Percentiles rank a stretch among this genome's conserved stretches.
Evolutionary conservation across 2,888 invertebrate genomes (phyloP).

Genomic region (Chymomyza fuscimana): DNA sequence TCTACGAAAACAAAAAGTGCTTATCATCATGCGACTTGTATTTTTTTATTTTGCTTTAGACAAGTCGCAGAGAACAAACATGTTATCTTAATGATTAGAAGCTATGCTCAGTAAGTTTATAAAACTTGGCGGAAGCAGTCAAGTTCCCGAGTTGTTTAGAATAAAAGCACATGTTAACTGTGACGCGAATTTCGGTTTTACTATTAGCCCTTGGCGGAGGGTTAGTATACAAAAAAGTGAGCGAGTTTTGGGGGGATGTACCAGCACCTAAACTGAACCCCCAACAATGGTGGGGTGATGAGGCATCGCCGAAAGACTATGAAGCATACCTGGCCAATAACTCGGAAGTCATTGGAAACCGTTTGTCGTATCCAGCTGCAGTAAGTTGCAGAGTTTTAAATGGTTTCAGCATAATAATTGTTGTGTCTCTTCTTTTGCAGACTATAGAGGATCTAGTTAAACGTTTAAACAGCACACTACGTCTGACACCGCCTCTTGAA

Average conservation of each 20-base stretch:
- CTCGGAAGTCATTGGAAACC: slow-evolving; percentile 62
- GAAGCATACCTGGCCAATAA: slow-evolving; percentile 62
- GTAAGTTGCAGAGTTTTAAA: slow-evolving; percentile 38
- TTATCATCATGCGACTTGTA: slow-evolving; percentile 20
- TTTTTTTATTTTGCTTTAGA: neutral
- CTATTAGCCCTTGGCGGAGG: slow-evolving; percentile 62
- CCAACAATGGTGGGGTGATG: slow-evolving; percentile 77
- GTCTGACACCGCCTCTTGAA: slow-evolving; percentile 83
- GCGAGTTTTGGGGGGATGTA: slow-evolving; percentile 52
- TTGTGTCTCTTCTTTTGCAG: slow-evolving; percentile 69
- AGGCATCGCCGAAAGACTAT: slow-evolving; percentile 64
- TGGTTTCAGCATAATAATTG: slow-evolving; percentile 8
- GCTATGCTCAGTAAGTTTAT: slow-evolving; percentile 26
- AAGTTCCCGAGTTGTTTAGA: neutral
- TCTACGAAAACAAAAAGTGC: neutral
- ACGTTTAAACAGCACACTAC: slow-evolving; percentile 81
- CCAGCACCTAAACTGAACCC: slow-evolving; percentile 59
- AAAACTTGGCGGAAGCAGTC: slow-evolving; percentile 2
- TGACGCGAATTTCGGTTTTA: slow-evolving; percentile 59
- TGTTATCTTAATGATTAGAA: neutral
- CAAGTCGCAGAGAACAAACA: neutral
- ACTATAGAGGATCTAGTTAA: slow-evolving; percentile 82
- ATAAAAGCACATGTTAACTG: slow-evolving; percentile 49
- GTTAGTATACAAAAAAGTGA: slow-evolving; percentile 60
- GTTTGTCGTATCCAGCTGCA: slow-evolving; percentile 53